Conservation (phyloP, 1,140 invertebrate genomes). For the Epicauta chinensis region DNA sequence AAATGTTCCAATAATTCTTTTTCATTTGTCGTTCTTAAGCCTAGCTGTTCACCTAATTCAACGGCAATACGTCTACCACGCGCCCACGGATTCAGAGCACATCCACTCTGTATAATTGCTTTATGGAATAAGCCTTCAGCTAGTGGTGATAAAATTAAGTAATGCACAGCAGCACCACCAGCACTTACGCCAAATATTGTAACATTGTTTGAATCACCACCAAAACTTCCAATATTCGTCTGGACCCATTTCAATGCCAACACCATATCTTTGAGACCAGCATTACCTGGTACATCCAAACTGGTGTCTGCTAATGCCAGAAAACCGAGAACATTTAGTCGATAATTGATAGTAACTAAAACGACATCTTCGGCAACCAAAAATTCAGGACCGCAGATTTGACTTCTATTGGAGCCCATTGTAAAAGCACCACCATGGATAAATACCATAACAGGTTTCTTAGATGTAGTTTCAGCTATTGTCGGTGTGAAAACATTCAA, state of each 20-base stretch:
- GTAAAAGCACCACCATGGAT: conserved; percentile 47
- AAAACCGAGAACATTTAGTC: conserved; percentile 47
- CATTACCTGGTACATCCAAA: too few relatives aligned
- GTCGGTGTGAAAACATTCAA: conserved; percentile 62
- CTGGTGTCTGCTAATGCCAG: conserved; percentile 35
- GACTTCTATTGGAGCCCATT: conserved; percentile 44
- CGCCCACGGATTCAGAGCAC: conserved; percentile 43
- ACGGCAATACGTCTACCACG: conserved; percentile 34
- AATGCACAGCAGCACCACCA: conserved; percentile 30
- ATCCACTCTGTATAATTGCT: conserved; percentile 57
- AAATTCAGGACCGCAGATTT: conserved; percentile 53
- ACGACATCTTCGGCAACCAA: conserved; percentile 57
- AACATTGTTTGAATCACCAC: too few relatives aligned
- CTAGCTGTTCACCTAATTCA: conserved; percentile 4
- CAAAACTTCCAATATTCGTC: too few relatives aligned
- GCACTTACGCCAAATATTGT: too few relatives aligned
- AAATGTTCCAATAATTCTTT: conserved; percentile 22
- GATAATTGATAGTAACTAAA: conserved; percentile 62
- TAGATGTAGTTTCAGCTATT: neutral
- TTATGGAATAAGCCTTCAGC: conserved; percentile 51
- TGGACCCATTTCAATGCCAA: too few relatives aligned
- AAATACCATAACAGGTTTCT: conserved; percentile 40
- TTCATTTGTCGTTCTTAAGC: conserved; percentile 12
- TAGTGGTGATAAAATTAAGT: conserved; percentile 23
- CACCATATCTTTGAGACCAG: too few relatives aligned